A percentile compares a stretch with the other conserved stretches of the same genome.
phyloP scores from a whole-genome alignment of 1,140 invertebrate species.

The Calephelis nemesis region DNA sequence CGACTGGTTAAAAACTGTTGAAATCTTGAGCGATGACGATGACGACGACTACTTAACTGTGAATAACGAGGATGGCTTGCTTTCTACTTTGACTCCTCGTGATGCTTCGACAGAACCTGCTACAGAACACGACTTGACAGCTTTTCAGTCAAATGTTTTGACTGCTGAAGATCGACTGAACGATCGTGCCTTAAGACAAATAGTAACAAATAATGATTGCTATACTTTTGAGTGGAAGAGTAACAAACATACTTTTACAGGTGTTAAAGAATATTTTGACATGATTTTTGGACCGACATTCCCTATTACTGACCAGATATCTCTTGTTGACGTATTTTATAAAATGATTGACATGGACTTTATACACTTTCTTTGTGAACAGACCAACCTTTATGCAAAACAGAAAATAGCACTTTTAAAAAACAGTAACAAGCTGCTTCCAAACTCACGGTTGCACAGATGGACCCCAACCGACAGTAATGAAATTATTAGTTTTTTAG shows the following conservation, averaged over 20 bases:
- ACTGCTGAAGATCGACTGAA: neutral
- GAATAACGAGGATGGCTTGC: too few relatives aligned
- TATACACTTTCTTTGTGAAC: conserved; percentile 25
- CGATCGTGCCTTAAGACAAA: neutral
- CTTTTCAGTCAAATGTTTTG: too few relatives aligned
- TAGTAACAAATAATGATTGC: conserved; percentile 4
- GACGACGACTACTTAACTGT: too few relatives aligned
- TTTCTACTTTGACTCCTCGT: too few relatives aligned
- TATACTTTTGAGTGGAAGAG: conserved; percentile 24
- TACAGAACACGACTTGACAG: too few relatives aligned
- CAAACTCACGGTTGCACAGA: conserved; percentile 10
- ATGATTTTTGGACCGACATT: conserved; percentile 27
- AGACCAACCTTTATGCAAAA: conserved; percentile 32
- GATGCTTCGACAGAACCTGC: too few relatives aligned
- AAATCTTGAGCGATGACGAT: too few relatives aligned
- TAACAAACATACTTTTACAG: conserved; percentile 20
- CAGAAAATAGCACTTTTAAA: conserved; percentile 15
- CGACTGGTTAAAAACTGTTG: too few relatives aligned
- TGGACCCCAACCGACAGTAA: conserved; percentile 28
- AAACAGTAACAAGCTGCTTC: neutral
- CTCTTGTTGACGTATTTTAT: conserved; percentile 28
- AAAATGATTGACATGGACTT: conserved; percentile 34
- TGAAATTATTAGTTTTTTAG: conserved; percentile 31
- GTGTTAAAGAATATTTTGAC: conserved; percentile 26
- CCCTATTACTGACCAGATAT: conserved; percentile 21